phyloP scores from a whole-genome alignment of 2,113 vertebrate genomes.

The Acrocephalus arundinaceus region DNA sequence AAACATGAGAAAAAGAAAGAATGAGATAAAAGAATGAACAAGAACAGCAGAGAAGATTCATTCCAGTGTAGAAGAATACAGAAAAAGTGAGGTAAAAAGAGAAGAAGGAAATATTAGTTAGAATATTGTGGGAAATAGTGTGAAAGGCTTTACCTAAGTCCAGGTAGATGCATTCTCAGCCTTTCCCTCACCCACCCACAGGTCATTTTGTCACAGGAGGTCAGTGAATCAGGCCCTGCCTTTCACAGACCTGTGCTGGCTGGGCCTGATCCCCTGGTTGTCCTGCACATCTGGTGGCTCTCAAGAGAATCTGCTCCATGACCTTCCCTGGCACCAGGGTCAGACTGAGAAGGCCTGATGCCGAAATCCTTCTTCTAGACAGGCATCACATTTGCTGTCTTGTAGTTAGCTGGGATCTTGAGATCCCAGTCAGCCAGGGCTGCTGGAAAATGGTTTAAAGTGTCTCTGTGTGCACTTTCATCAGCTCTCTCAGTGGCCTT shows the following conservation, averaged over 20 bases:
- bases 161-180: neutral
- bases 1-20: neutral
- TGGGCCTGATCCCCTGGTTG: neutral
- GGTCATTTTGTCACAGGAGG: neutral
- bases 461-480: neutral
- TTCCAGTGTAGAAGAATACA: neutral
- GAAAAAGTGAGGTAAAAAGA: neutral
- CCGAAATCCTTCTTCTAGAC: neutral
- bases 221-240: neutral
- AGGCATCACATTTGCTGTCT: neutral
- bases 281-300: accelerated
- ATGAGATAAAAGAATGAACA: neutral
- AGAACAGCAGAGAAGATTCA: neutral
- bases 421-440: neutral
- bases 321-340: neutral
- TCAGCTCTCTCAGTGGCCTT: neutral
- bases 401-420: neutral
- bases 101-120: neutral
- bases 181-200: neutral
- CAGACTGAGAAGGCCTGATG: neutral
- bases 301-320: neutral
- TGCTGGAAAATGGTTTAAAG: neutral
- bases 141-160: neutral
- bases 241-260: neutral
- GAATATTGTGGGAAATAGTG: neutral